Evolutionary conservation across 2,888 invertebrate genomes (phyloP).

Genomic region (Apodemia hepburni): DNA sequence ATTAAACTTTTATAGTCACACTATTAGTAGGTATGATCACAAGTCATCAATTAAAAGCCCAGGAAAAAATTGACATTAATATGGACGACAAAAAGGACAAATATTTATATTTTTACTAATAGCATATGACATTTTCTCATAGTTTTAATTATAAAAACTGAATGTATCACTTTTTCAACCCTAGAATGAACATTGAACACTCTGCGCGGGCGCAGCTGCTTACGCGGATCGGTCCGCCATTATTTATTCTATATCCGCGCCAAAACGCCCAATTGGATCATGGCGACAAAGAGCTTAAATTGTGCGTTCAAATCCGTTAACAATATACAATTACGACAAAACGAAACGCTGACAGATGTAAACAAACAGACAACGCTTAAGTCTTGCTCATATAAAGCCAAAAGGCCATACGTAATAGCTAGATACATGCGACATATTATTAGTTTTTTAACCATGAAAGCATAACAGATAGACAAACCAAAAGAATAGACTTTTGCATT

Average conservation of each 20-base stretch:
- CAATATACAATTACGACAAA: constrained; percentile 58
- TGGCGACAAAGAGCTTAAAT: constrained; percentile 75
- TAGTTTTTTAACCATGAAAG: too few species aligned
- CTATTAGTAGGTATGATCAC: too few species aligned
- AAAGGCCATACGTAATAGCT: constrained; percentile 13
- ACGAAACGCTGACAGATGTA: constrained; percentile 71
- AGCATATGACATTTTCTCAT: neutral
- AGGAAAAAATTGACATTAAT: neutral
- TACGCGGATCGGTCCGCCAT: constrained; percentile 60
- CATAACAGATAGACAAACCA: too few species aligned
- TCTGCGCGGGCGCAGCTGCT: constrained; percentile 69
- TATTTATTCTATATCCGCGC: constrained; percentile 77
- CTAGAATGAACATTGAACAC: constrained; percentile 13
- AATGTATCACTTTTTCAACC: neutral
- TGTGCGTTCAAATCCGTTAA: constrained; percentile 74
- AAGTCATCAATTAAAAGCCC: neutral
- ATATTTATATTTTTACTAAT: neutral
- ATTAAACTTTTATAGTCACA: neutral
- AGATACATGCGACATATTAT: neutral
- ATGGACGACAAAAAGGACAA: neutral
- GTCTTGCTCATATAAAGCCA: constrained; percentile 16
- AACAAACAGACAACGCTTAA: constrained; percentile 53
- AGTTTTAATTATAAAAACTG: neutral
- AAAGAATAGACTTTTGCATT: too few species aligned
- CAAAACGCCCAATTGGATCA: constrained; percentile 74